phyloP scores from a whole-genome alignment of 2,888 invertebrate genomes.

The Andrena haemorrhoa region DNA sequence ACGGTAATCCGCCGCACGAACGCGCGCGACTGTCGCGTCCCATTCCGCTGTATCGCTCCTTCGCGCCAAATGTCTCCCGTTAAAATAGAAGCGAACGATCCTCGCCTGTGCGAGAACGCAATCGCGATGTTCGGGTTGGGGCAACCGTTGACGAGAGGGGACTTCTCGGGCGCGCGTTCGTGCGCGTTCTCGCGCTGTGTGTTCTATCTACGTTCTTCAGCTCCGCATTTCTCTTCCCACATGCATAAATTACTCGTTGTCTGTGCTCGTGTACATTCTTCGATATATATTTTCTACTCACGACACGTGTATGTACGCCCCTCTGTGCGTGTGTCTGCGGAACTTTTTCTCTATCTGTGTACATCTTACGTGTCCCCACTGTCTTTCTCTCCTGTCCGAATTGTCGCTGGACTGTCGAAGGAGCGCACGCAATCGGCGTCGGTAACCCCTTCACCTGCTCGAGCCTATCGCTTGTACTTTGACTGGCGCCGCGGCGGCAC shows the following conservation, averaged over 20 bases:
- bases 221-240: conserved; percentile 59
- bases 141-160: neutral
- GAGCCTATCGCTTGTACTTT: neutral
- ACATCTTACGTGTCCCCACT: conserved; percentile 46
- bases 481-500: neutral
- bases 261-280: conserved; percentile 62
- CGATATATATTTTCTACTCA: conserved; percentile 57
- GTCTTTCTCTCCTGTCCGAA: conserved; percentile 45
- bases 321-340: conserved; percentile 60
- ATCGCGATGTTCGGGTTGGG: neutral
- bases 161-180: conserved; percentile 52
- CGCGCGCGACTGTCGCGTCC: conserved; percentile 23
- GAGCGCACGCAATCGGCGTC: conserved; percentile 61
- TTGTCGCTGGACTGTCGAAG: conserved; percentile 64
- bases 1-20: conserved; percentile 54
- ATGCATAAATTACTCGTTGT: conserved; percentile 63
- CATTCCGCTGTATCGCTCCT: neutral
- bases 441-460: neutral
- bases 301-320: conserved; percentile 57
- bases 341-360: conserved; percentile 50
- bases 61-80: neutral
- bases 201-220: conserved; percentile 57
- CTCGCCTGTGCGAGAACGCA: neutral
- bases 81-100: neutral
- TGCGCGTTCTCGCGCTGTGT: conserved; percentile 47